Evolutionary conservation across 2,888 invertebrate genomes (phyloP).

Genomic region (Didymodactylos carnosus): DNA sequence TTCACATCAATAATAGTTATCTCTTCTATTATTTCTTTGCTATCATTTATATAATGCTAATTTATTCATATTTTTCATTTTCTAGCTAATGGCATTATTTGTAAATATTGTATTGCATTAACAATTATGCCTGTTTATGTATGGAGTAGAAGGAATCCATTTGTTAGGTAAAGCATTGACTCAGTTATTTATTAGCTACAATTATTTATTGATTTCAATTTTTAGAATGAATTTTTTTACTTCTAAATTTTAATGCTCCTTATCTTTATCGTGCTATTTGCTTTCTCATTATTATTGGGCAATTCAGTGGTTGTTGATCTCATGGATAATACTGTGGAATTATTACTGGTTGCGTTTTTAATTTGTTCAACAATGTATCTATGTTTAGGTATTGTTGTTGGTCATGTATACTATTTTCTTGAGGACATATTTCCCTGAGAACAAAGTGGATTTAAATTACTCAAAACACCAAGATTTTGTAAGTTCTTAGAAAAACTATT

Average conservation of each 20-base stretch:
- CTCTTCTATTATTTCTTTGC: too few species aligned
- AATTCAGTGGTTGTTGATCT: slow-evolving; percentile 90
- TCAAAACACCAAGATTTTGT: slow-evolving; percentile 69
- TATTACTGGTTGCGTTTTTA: neutral
- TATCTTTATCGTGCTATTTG: slow-evolving; percentile 92
- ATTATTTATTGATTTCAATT: neutral
- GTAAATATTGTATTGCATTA: slow-evolving; percentile 93
- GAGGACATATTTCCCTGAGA: slow-evolving; percentile 91
- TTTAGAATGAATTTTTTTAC: slow-evolving; percentile 80
- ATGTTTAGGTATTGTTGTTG: slow-evolving; percentile 69
- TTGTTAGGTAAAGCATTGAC: slow-evolving; percentile 42
- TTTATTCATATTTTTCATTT: too few species aligned
- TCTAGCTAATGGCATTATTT: slow-evolving; percentile 81
- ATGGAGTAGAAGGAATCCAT: slow-evolving; percentile 88
- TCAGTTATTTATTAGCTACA: too few species aligned
- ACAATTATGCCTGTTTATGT: slow-evolving; percentile 98
- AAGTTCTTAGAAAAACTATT: slow-evolving; percentile 45
- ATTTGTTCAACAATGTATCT: too few species aligned
- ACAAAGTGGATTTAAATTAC: slow-evolving; percentile 66
- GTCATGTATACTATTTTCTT: slow-evolving; percentile 89
- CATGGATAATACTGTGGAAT: slow-evolving; percentile 47
- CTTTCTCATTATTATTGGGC: slow-evolving; percentile 81
- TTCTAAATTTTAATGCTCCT: slow-evolving; percentile 70
- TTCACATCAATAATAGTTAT: too few species aligned
- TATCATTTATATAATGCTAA: too few species aligned